Evolutionary conservation across 2,797 vertebrate genomes (phyloP).

Genomic region (Mormyrus proboscirostris): DNA sequence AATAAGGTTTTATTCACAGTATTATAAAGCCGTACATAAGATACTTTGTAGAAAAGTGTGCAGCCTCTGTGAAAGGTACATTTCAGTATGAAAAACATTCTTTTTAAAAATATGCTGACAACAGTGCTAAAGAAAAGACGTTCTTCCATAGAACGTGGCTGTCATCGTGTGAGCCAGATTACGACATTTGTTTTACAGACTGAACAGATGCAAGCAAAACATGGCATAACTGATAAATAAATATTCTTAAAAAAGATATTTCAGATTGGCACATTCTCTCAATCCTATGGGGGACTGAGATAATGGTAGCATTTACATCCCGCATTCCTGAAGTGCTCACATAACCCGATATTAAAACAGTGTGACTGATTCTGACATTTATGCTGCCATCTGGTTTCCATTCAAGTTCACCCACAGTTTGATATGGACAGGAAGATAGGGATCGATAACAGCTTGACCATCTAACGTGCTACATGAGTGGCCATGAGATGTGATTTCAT

Average conservation of each 20-base stretch:
- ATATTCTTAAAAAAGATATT: background rate
- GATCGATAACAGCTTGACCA: background rate
- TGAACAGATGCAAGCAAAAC: constrained; percentile 40
- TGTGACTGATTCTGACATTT: background rate
- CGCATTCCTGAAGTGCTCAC: background rate
- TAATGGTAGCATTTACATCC: background rate
- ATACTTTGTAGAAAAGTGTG: constrained; percentile 75
- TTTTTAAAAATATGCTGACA: constrained; percentile 37
- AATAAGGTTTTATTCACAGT: constrained; percentile 66
- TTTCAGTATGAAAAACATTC: constrained; percentile 25
- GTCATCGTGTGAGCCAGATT: constrained; percentile 33
- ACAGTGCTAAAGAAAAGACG: background rate
- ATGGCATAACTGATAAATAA: constrained; percentile 57
- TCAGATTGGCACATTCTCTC: background rate
- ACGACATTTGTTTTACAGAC: constrained; percentile 13
- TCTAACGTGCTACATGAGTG: background rate
- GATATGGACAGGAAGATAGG: background rate
- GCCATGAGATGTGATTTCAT: background rate
- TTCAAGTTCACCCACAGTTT: constrained; percentile 1
- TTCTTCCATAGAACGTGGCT: background rate
- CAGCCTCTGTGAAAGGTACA: constrained; percentile 66
- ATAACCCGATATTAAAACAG: background rate
- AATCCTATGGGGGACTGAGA: background rate
- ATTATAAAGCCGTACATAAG: constrained; percentile 75
- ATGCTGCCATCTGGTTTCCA: background rate